phyloP scores from a whole-genome alignment of 2,113 vertebrate genomes.

The Tinamus guttatus region DNA sequence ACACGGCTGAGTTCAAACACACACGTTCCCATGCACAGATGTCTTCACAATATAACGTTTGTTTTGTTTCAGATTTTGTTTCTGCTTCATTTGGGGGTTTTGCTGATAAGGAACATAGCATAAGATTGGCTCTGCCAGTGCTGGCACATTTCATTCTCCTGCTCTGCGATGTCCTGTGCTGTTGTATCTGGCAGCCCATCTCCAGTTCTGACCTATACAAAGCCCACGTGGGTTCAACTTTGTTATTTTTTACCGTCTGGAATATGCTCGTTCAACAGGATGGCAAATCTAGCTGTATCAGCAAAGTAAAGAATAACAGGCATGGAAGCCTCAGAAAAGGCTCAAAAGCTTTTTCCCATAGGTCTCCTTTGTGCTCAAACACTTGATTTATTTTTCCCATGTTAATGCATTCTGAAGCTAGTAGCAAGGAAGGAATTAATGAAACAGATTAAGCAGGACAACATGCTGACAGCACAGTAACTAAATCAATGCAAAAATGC shows the following conservation, averaged over 20 bases:
- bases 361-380: slow-evolving; percentile 60
- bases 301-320: slow-evolving; percentile 68
- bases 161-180: slow-evolving; percentile 5
- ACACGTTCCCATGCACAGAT: background rate
- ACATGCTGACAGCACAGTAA: slow-evolving; percentile 63
- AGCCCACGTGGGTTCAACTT: slow-evolving; percentile 13
- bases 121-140: background rate
- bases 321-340: slow-evolving; percentile 60
- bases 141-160: background rate
- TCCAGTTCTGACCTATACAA: slow-evolving; percentile 46
- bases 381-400: slow-evolving; percentile 70
- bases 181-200: slow-evolving; percentile 41
- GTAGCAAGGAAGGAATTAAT: slow-evolving; percentile 65
- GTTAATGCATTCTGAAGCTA: slow-evolving; percentile 62
- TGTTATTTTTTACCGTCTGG: slow-evolving; percentile 58
- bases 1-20: fast-evolving
- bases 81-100: background rate
- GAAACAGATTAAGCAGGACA: slow-evolving; percentile 5
- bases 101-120: background rate
- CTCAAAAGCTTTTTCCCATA: slow-evolving; percentile 67
- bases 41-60: background rate
- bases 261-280: slow-evolving; percentile 65
- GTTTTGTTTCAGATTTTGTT: background rate
- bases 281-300: slow-evolving; percentile 67
- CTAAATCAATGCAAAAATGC: slow-evolving; percentile 23